Percentiles rank a stretch among this genome's conserved stretches.
phyloP scores from a whole-genome alignment of 30 jellyfish, hydroid and myxozoan genomes.

The Turritopsis dohrnii region DNA sequence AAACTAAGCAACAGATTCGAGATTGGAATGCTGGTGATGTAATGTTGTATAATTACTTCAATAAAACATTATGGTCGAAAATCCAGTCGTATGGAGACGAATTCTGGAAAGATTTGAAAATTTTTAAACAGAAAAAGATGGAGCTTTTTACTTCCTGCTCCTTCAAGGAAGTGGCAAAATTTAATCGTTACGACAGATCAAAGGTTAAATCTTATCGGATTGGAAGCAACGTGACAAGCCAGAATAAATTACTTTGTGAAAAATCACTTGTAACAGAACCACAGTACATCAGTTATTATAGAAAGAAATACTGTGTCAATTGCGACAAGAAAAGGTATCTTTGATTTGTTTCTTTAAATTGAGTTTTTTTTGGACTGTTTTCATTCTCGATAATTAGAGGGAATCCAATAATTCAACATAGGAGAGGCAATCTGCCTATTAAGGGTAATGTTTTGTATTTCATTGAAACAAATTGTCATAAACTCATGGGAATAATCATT shows the following conservation, averaged over 20 bases:
- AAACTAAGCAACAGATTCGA: constrained; percentile 32
- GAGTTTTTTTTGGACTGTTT: no score
- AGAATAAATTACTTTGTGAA: constrained; percentile 56
- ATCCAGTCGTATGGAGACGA: constrained; percentile 49
- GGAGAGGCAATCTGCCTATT: no score
- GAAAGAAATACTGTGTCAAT: constrained; percentile 54
- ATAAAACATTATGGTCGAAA: constrained; percentile 75
- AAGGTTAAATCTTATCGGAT: constrained; percentile 44
- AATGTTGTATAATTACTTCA: constrained; percentile 53
- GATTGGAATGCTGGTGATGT: constrained; percentile 80
- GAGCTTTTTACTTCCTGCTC: constrained; percentile 47
- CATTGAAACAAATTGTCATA: no score
- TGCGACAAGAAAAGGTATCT: constrained; percentile 63
- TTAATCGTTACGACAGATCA: constrained; percentile 49
- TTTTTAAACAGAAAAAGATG: constrained; percentile 47
- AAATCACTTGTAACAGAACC: constrained; percentile 71
- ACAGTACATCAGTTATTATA: constrained; percentile 57
- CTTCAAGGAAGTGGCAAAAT: constrained; percentile 59
- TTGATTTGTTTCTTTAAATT: no score
- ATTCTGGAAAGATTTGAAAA: constrained; percentile 78
- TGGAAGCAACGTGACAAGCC: constrained; percentile 56
- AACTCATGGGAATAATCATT: no score
- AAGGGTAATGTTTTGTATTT: no score
- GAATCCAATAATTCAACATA: no score
- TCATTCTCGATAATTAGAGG: no score